Percentiles rank a stretch among this genome's conserved stretches.
Evolutionary conservation across 2,113 vertebrate species (phyloP).

Genomic region (Haplochromis burtoni): DNA sequence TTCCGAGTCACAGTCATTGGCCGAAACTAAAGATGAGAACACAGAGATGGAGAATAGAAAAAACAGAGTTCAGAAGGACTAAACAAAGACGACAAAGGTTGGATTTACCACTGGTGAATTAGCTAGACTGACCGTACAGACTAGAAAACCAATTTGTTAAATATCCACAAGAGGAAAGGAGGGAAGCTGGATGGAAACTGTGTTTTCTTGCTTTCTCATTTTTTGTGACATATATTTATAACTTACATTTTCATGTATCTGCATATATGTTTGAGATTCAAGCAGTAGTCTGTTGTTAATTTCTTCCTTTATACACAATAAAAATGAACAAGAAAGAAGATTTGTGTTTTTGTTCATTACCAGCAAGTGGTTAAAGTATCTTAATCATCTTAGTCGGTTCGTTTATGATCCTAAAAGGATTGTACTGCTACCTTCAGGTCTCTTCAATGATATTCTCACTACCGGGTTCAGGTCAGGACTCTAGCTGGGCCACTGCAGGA

Average conservation of each 20-base stretch:
- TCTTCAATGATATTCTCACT: not conserved
- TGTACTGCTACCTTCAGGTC: not conserved
- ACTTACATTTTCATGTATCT: rapidly evolving
- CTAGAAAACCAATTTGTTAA: not conserved
- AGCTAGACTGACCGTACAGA: not conserved
- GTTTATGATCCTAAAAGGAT: not conserved
- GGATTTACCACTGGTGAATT: not conserved
- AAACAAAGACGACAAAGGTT: not conserved
- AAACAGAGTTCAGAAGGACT: not conserved
- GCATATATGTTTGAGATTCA: not conserved
- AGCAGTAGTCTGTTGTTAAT: not conserved
- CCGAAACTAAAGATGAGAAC: constrained; percentile 71
- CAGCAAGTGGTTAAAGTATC: not conserved
- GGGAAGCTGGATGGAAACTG: rapidly evolving
- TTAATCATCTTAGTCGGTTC: not conserved
- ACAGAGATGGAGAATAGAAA: not conserved
- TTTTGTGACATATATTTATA: not conserved
- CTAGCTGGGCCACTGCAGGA: not conserved
- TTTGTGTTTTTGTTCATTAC: not conserved
- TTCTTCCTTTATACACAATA: not conserved
- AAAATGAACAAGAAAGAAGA: not conserved
- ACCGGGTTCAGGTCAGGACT: not conserved
- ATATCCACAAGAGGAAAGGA: not conserved
- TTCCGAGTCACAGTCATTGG: constrained; percentile 83
- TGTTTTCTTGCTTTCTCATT: not conserved